Evolutionary conservation across 2,113 vertebrate genomes (phyloP), one percentile per base, ranked within the genome.

Genomic region (Zosterops japonicus): DNA sequence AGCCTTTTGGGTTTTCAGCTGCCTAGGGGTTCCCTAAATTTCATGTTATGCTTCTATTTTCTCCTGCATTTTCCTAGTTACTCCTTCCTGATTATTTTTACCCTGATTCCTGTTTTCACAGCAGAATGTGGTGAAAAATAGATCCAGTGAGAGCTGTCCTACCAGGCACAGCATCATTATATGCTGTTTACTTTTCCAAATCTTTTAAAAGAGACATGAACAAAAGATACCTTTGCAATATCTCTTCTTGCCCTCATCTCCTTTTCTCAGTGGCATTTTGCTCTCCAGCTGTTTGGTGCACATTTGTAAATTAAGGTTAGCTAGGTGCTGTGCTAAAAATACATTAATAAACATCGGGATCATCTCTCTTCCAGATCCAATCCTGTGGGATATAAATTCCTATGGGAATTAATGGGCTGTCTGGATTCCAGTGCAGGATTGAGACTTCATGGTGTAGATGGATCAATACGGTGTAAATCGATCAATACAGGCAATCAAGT

Each of bases 401-500:
- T 74, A 12, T 75, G 87, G 81, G 87, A 95, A 84, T 89, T 56
- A 87, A 94, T 92, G 81, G 53, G 31, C 61, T 94, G 61, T 69
- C 89, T 57, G 57, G 56, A 61, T 89, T 87, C 42, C 53, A 42
- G 74, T 33, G 31, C 61, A 76, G 74, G 87, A 95, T 64, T 91
- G 89, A 93, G 89, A 79, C 75, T 81, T 91, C 56, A 60, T 25
- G 76, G 65, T 74, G 83, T 29, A 35, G 92, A 91, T 75, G 33
- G 44, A 60, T 95, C 89, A 82, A 89, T 83, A 80, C 4, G 18
- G 76, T 83, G 86, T 67, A 87, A 93, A 96, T 95, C 8, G 50
- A 63, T 95, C 89, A 81, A 92, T 94, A 71, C 56, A 92, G 36
- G 69, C 87, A 91, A 95, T 92, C 91, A 71, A 82, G 53, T 44